Evolutionary conservation across 2,888 invertebrate genomes (phyloP).

Genomic region (Trissoscelio sp.): DNA sequence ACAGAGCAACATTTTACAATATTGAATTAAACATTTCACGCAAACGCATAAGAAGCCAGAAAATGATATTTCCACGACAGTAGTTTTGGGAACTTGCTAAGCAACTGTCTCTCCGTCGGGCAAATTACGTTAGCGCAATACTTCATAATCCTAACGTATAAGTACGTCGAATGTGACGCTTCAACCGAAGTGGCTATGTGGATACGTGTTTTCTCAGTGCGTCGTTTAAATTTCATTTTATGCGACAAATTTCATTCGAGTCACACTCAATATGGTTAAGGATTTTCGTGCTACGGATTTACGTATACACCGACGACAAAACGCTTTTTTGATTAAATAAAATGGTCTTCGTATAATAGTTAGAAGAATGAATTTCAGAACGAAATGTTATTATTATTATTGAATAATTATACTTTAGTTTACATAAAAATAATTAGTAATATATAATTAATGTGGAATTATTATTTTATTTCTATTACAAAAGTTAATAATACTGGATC

Average conservation of each 20-base stretch:
- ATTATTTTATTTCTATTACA: too few relatives aligned
- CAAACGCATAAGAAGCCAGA: constrained; percentile 44
- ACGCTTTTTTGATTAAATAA: too few relatives aligned
- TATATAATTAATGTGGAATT: too few relatives aligned
- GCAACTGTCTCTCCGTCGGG: constrained; percentile 41
- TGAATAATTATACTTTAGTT: too few relatives aligned
- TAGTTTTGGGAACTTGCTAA: constrained; percentile 47
- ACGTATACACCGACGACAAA: too few relatives aligned
- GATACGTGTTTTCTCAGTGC: constrained; percentile 22
- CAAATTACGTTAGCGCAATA: constrained; percentile 41
- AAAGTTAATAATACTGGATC: too few relatives aligned
- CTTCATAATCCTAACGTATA: constrained; percentile 38
- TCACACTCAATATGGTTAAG: constrained; percentile 13
- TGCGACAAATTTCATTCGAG: constrained; percentile 15
- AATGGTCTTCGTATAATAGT: too few relatives aligned
- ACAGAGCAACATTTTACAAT: constrained; percentile 29
- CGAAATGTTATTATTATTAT: too few relatives aligned
- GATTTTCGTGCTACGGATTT: neutral
- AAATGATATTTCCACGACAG: constrained; percentile 51
- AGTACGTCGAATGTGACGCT: constrained; percentile 42
- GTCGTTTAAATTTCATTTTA: constrained; percentile 27
- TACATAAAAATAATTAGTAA: too few relatives aligned
- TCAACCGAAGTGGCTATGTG: constrained; percentile 19
- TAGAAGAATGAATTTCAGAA: too few relatives aligned
- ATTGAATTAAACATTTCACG: constrained; percentile 46